Base-by-base conservation (phyloP, 1,140 invertebrate species). In the Trachymyrmex septentrionalis region DNA sequence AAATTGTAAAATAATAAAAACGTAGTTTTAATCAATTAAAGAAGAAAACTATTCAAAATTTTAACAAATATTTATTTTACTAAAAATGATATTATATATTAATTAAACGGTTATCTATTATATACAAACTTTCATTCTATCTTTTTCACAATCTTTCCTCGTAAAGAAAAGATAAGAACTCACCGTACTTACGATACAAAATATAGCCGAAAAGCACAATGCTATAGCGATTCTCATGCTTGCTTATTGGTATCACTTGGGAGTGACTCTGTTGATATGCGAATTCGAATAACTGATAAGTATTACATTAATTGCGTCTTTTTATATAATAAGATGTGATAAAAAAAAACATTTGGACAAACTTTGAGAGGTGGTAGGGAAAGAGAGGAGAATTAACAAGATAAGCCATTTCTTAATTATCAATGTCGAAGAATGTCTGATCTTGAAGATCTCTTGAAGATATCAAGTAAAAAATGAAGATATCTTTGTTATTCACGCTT, bases 281-380 rank as follows among this genome's bases (percentile, higher is more conserved):
- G 44, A 78, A 78, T 66, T 78, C 44, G 44, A 78, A 27, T 50
- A 64, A 77, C 59, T 64, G 76, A 50, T 66, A 78, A 78, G 38
- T 50, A 38, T 44, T 44, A 66, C 24, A 34, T 66, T 64, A 78
- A 78, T 78, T 78, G 6, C 34, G 75, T 6, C 76, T 78, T 78
- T 78, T 66, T 78, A 81, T 71, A 59, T 14, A 59, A 30, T 14
- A 44, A 67, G 14, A 6, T 48, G 1, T 53, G 61, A 80, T 64
- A 24, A 80, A 78, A 76, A 67, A 53, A 80, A n/a, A 67, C 63
- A 44, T 44, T 44, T 67, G 50, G n/a, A 24, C 44, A 67, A 67
- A 27, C 27, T 53, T 53, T 16, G 27, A 67, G n/a, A 30, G 3
- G 7, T 66, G 27, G 12, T 50, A 66, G 10, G 10, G n/a, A 67